These are phyloP conservation scores for Pogoniulus pusillus DNA, from an alignment of 2,797 vertebrate species.

Conservation along the genomic window DNA sequence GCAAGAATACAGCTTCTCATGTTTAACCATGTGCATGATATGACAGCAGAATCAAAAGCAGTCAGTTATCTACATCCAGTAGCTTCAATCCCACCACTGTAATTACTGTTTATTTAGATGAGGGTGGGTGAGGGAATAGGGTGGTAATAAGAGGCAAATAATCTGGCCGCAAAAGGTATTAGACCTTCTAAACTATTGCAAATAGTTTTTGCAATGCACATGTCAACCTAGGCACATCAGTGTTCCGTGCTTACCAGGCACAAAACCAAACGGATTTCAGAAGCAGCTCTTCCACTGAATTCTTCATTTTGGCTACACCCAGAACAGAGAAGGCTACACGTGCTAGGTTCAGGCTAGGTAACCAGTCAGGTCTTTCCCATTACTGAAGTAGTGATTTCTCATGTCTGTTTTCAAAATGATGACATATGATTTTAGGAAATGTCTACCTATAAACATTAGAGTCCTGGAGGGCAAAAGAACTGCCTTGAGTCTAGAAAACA, in stretches of 20 bases:
- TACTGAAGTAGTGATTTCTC: background rate
- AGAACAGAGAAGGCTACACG: background rate
- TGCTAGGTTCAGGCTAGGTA: background rate
- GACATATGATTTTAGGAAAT: background rate
- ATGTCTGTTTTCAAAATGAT: background rate
- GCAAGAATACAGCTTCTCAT: slow-evolving; percentile 40
- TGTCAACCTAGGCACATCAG: background rate
- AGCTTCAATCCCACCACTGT: background rate
- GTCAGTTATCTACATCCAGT: background rate
- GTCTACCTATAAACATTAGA: background rate
- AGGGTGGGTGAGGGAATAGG: background rate
- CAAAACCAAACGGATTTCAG: background rate
- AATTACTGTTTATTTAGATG: background rate
- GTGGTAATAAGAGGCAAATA: background rate
- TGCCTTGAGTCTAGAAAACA: background rate
- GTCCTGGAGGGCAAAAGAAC: background rate
- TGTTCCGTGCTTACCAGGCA: background rate
- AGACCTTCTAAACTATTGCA: background rate
- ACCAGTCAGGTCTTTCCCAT: background rate
- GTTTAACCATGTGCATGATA: slow-evolving; percentile 22
- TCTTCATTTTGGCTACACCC: background rate
- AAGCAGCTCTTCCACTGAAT: background rate
- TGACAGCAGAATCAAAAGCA: slow-evolving; percentile 25
- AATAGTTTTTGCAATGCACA: background rate
- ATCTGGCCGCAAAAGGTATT: background rate